Evolutionary conservation across 2,797 vertebrate species (phyloP).

Genomic region (Lagodon rhomboides): DNA sequence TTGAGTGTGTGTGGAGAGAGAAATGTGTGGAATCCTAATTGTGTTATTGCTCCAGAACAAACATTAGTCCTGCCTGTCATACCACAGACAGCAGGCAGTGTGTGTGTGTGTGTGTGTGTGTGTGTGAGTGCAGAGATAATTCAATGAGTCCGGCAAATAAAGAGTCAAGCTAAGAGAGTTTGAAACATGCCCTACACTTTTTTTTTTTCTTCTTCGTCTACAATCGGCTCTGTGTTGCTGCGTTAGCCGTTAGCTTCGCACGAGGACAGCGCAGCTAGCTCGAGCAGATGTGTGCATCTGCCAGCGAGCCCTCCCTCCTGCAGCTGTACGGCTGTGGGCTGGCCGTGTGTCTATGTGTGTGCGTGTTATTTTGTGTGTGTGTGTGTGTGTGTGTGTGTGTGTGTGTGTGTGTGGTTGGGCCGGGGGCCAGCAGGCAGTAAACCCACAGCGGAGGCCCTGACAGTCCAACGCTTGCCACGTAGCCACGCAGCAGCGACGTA

Average conservation of each 20-base stretch:
- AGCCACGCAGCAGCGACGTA: constrained; percentile 69
- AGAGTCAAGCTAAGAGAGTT: constrained; percentile 51
- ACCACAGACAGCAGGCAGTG: constrained; percentile 71
- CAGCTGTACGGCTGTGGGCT: constrained; percentile 74
- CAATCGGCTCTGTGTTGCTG: constrained; percentile 59
- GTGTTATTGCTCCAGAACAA: constrained; percentile 84
- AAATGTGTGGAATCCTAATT: constrained; percentile 83
- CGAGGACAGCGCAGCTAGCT: constrained; percentile 52
- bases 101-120: constrained; percentile 20
- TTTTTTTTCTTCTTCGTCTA: constrained; percentile 13
- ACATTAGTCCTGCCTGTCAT: constrained; percentile 82
- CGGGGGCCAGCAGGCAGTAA: constrained; percentile 78
- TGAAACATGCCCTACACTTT: constrained; percentile 38
- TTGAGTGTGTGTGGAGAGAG: constrained; percentile 59
- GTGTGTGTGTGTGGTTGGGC: constrained; percentile 67
- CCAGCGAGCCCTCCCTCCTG: constrained; percentile 69
- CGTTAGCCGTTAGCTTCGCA: constrained; percentile 55
- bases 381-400: constrained; percentile 36
- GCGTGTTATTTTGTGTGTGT: constrained; percentile 28
- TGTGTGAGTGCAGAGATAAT: constrained; percentile 50
- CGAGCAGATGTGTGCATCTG: constrained; percentile 75
- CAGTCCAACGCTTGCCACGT: constrained; percentile 77
- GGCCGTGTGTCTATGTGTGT: constrained; percentile 41
- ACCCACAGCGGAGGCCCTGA: constrained; percentile 76
- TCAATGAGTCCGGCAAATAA: constrained; percentile 67